These are phyloP conservation scores for Aleadryas rufinucha DNA, from an alignment of 2,113 vertebrate genomes.

Conservation along the genomic window DNA sequence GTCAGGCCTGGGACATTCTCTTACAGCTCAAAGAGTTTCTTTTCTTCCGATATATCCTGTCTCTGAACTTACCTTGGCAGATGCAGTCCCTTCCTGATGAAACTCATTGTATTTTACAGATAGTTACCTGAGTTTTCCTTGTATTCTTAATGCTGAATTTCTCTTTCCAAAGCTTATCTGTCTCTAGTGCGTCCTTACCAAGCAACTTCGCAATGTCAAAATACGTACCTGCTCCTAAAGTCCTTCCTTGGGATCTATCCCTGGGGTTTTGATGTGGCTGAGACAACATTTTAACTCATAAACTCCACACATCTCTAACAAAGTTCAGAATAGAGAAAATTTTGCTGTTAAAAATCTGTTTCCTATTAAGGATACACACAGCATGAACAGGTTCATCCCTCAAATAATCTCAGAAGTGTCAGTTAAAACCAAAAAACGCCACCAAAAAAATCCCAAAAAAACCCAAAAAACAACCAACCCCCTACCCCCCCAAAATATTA, in stretches of 20 bases:
- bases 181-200: background rate
- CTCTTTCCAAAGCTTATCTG: background rate
- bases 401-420: background rate
- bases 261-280: background rate
- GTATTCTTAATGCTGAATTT: background rate
- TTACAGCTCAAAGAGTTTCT: background rate
- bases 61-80: background rate
- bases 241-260: background rate
- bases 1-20: background rate
- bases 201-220: background rate
- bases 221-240: background rate
- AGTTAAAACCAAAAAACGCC: background rate
- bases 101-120: background rate
- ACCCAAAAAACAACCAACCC: accelerated
- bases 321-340: background rate
- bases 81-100: background rate
- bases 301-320: background rate
- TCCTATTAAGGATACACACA: background rate
- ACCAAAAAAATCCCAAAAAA: background rate
- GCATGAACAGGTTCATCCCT: background rate
- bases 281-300: background rate
- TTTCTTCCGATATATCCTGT: background rate
- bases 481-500: too few species aligned
- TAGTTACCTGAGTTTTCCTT: background rate
- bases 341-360: background rate